phyloP scores from a whole-genome alignment of 1,140 invertebrate species.

The Drosophila hydei region DNA sequence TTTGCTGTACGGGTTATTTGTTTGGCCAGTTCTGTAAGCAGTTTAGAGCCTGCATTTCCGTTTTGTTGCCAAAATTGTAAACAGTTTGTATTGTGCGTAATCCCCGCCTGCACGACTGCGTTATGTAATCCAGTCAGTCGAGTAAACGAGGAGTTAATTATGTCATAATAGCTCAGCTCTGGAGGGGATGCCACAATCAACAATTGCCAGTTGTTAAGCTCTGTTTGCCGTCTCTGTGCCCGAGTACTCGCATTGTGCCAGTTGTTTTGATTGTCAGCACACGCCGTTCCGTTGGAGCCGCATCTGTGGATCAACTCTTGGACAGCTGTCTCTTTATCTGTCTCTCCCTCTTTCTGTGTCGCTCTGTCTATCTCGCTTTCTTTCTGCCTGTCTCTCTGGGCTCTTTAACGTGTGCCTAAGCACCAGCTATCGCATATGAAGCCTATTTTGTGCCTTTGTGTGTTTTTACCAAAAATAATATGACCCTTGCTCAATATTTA shows the following conservation, averaged over 20 bases:
- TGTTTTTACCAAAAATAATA: background rate
- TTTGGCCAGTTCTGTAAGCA: conserved; percentile 57
- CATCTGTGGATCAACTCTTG: conserved; percentile 23
- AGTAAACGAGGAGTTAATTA: conserved; percentile 75
- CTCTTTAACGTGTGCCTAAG: conserved; percentile 25
- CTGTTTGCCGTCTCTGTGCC: conserved; percentile 20
- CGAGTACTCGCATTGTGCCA: conserved; percentile 16
- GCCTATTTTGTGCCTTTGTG: conserved; percentile 1
- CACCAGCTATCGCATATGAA: conserved; percentile 1
- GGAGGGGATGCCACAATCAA: conserved; percentile 28
- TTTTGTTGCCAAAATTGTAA: conserved; percentile 74
- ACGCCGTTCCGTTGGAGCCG: conserved; percentile 38
- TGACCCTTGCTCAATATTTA: background rate
- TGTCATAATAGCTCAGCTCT: conserved; percentile 69
- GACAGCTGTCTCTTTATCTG: too few species aligned
- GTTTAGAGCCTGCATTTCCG: conserved; percentile 75
- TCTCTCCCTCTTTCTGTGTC: background rate
- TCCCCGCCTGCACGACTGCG: conserved; percentile 56
- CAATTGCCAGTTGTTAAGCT: conserved; percentile 45
- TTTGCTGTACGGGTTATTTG: conserved; percentile 72
- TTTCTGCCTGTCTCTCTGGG: background rate
- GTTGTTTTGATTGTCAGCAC: conserved; percentile 44
- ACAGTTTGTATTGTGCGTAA: conserved; percentile 73
- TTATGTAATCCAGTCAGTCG: conserved; percentile 67
- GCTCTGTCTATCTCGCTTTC: background rate